Evolutionary conservation across 2,113 vertebrate genomes (phyloP).

Genomic region (Mesocricetus auratus): DNA sequence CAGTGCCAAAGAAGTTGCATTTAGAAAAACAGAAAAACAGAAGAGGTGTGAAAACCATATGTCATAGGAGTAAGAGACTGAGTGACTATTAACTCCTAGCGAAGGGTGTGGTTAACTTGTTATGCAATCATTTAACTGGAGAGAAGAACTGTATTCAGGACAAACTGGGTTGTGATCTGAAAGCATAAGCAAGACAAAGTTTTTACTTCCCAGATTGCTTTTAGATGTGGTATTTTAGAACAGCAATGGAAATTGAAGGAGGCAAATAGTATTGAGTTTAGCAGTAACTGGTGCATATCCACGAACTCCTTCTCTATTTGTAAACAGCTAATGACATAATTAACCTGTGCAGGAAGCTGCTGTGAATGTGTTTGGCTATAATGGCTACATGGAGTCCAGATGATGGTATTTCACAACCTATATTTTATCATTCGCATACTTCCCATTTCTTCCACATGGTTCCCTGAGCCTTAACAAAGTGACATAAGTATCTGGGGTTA

Average conservation of each 20-base stretch:
- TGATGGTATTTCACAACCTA: background rate
- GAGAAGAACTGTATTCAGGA: background rate
- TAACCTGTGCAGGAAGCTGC: too few relatives aligned
- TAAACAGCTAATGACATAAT: too few relatives aligned
- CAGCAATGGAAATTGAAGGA: background rate
- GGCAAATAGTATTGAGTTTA: background rate
- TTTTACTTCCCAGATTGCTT: too few relatives aligned
- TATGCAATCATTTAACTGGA: background rate
- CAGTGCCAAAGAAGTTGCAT: background rate
- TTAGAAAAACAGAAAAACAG: background rate
- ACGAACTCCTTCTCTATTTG: background rate
- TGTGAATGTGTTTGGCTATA: background rate
- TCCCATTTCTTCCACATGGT: background rate
- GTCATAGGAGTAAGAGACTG: background rate
- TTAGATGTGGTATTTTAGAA: background rate
- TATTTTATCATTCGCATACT: background rate
- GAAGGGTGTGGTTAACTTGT: background rate
- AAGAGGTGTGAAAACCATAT: rapidly evolving
- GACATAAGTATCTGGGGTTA: background rate
- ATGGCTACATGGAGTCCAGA: background rate
- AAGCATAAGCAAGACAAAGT: background rate
- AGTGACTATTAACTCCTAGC: background rate
- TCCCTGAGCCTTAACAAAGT: too few relatives aligned
- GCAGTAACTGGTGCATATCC: background rate
- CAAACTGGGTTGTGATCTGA: background rate